These are phyloP conservation scores for Etheostoma nigrum DNA, from an alignment of 2,797 vertebrate species.

Conservation along the genomic window DNA sequence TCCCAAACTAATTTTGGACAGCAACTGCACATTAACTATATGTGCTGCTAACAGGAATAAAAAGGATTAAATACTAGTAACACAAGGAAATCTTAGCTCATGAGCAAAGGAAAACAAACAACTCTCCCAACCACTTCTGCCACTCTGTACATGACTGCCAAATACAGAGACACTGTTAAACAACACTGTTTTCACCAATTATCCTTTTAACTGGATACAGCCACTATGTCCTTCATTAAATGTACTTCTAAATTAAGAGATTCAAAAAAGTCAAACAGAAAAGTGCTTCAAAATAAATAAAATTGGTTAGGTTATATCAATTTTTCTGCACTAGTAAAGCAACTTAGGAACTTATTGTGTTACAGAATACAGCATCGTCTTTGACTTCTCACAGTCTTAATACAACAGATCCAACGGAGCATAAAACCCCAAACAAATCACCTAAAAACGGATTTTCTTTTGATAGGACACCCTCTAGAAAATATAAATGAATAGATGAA, in stretches of 20 bases:
- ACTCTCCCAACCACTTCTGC: constrained; percentile 22
- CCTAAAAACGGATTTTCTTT: constrained; percentile 1
- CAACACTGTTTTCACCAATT: constrained; percentile 19
- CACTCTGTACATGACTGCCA: constrained; percentile 5
- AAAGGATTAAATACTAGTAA: constrained; percentile 20
- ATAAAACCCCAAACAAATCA: background rate
- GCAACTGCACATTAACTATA: constrained; percentile 32
- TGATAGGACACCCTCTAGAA: constrained; percentile 9
- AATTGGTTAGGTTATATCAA: background rate
- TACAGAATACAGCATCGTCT: constrained; percentile 1
- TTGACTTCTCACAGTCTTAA: constrained; percentile 1
- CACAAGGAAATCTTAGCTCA: constrained; percentile 10
- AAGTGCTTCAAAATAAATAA: constrained; percentile 58
- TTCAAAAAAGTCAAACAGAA: constrained; percentile 34
- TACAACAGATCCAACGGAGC: background rate
- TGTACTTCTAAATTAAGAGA: constrained; percentile 21
- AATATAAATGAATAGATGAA: constrained; percentile 10
- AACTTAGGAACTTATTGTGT: constrained; percentile 8
- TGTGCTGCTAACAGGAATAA: constrained; percentile 32
- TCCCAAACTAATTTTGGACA: constrained; percentile 47
- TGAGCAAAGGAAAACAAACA: constrained; percentile 15
- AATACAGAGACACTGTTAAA: background rate
- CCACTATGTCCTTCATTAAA: constrained; percentile 46
- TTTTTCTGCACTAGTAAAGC: constrained; percentile 14
- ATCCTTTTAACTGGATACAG: constrained; percentile 1